Evolutionary conservation across 2,888 invertebrate species (phyloP).

Genomic region (Arge pagana): DNA sequence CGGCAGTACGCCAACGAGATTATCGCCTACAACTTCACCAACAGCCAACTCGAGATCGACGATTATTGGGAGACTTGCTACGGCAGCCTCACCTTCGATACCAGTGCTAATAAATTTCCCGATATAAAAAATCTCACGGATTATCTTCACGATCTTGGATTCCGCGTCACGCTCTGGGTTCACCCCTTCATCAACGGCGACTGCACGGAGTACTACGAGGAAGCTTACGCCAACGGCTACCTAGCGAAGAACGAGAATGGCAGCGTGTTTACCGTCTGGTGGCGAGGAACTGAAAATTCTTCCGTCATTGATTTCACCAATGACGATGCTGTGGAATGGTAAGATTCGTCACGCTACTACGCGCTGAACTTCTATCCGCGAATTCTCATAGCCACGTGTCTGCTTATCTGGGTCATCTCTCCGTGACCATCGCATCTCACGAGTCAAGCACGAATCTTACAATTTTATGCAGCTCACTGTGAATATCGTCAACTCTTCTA

Average conservation of each 20-base stretch:
- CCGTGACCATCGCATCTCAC: too few species aligned
- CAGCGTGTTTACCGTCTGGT: slow-evolving; percentile 58
- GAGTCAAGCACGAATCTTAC: too few species aligned
- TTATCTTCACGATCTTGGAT: slow-evolving; percentile 58
- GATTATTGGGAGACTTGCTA: slow-evolving; percentile 70
- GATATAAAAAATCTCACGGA: slow-evolving; percentile 61
- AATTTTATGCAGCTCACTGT: too few species aligned
- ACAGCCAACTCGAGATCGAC: slow-evolving; percentile 68
- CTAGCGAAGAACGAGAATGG: slow-evolving; percentile 62
- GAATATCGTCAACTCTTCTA: too few species aligned
- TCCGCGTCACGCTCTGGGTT: slow-evolving; percentile 67
- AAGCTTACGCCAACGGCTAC: slow-evolving; percentile 50
- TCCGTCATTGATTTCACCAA: slow-evolving; percentile 74
- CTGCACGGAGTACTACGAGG: slow-evolving; percentile 50
- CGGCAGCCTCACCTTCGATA: slow-evolving; percentile 64
- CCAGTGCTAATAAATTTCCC: slow-evolving; percentile 63
- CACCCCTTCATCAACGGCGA: slow-evolving; percentile 69
- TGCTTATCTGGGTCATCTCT: too few species aligned
- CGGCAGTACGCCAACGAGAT: slow-evolving; percentile 63
- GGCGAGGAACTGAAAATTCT: slow-evolving; percentile 58
- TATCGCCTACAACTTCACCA: slow-evolving; percentile 59
- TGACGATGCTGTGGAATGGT: slow-evolving; percentile 60
- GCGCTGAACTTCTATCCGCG: background rate
- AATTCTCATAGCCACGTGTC: too few species aligned
- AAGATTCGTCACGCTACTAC: background rate